These are phyloP conservation scores for Sialia sialis DNA, from an alignment of 2,113 vertebrate genomes.

Conservation along the genomic window DNA sequence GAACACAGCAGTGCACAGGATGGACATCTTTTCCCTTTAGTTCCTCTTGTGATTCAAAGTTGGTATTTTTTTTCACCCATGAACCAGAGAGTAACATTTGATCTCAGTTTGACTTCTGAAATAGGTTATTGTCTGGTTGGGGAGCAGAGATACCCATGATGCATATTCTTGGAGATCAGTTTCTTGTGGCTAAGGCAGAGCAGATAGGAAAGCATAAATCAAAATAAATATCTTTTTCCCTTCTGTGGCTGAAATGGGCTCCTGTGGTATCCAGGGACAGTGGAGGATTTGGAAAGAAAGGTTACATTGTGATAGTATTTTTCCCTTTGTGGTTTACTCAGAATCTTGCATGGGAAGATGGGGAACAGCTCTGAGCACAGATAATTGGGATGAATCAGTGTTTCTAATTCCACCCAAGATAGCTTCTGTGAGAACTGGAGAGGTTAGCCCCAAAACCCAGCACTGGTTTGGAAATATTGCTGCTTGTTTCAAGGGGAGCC, in stretches of 20 bases:
- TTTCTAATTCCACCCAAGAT: neutral
- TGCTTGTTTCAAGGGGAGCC: neutral
- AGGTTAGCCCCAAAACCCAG: neutral
- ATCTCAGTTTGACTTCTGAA: slow-evolving; percentile 58
- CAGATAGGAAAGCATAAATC: slow-evolving; percentile 52
- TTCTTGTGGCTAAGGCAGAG: neutral
- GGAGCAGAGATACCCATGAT: neutral
- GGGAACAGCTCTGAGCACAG: neutral
- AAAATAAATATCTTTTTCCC: slow-evolving; percentile 42
- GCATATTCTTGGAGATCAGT: neutral
- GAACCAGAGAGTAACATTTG: slow-evolving; percentile 45
- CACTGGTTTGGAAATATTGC: neutral
- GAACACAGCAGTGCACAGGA: slow-evolving; percentile 29
- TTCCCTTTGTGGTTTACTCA: slow-evolving; percentile 1
- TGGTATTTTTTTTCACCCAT: neutral
- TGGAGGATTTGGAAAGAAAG: slow-evolving; percentile 24
- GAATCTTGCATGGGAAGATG: slow-evolving; percentile 3
- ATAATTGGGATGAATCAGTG: slow-evolving; percentile 6
- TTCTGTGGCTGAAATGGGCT: neutral
- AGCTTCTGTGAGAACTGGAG: neutral
- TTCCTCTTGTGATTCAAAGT: slow-evolving; percentile 2
- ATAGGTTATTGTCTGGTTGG: slow-evolving; percentile 28
- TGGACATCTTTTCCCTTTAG: neutral
- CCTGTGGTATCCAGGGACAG: neutral
- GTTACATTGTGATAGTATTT: neutral